Evolutionary conservation across 1,140 invertebrate genomes (phyloP).

Genomic region (honey bee (Apis mellifera)): Amel_HAv3.1 CM009934.2:7107001-7107500

Average conservation of each 20-base stretch:
- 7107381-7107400: no score
- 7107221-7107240: no score
- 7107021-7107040: not conserved
- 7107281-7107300: not conserved
- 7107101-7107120: not conserved
- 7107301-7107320: not conserved
- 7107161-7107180: not conserved
- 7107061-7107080: not conserved
- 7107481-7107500: no score
- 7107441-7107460: no score
- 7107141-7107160: not conserved
- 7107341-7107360: no score
- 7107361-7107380: no score
- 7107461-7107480: no score
- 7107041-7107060: no score
- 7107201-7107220: not conserved
- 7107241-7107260: not conserved
- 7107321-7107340: no score
- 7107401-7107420: no score
- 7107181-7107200: not conserved
- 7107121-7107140: not conserved
- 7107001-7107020: conserved; percentile 16
- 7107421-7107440: no score
- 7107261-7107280: not conserved
- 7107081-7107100: not conserved